phyloP scores from a whole-genome alignment of 2,888 invertebrate genomes.

The Oasisia sp. region DNA sequence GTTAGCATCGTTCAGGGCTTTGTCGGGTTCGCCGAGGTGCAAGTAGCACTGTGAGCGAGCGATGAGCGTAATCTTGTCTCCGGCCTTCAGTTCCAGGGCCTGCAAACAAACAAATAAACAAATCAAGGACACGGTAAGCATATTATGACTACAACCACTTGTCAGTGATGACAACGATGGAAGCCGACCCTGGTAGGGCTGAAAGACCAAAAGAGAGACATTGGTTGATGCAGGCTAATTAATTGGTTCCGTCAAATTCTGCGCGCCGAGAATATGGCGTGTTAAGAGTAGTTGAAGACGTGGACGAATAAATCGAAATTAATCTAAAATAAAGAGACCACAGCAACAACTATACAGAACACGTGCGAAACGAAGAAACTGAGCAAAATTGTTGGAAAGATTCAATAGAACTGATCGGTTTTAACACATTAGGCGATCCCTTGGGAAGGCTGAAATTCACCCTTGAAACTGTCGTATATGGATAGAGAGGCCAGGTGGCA shows the following conservation, averaged over 20 bases:
- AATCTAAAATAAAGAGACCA: neutral
- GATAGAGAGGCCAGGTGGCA: neutral
- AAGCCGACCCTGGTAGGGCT: neutral
- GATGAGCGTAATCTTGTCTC: slow-evolving; percentile 84
- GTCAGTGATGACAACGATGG: neutral
- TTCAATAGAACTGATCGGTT: neutral
- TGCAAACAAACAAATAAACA: slow-evolving; percentile 60
- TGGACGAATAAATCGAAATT: neutral
- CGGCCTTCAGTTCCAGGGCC: slow-evolving; percentile 87
- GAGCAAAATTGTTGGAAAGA: neutral
- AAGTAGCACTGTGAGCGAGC: slow-evolving; percentile 88
- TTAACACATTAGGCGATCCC: neutral
- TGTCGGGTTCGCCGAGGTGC: slow-evolving; percentile 82
- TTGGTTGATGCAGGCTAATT: neutral
- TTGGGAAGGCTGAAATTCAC: neutral
- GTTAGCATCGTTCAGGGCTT: slow-evolving; percentile 84
- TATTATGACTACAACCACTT: neutral
- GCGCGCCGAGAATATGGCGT: neutral
- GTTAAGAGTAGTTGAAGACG: neutral
- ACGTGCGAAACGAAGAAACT: neutral
- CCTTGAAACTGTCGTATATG: neutral
- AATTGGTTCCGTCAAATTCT: neutral
- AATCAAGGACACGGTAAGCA: neutral
- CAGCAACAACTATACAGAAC: neutral
- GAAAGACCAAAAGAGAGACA: neutral